phyloP scores from a whole-genome alignment of 2,888 invertebrate species.

The Parnassius mnemosyne region DNA sequence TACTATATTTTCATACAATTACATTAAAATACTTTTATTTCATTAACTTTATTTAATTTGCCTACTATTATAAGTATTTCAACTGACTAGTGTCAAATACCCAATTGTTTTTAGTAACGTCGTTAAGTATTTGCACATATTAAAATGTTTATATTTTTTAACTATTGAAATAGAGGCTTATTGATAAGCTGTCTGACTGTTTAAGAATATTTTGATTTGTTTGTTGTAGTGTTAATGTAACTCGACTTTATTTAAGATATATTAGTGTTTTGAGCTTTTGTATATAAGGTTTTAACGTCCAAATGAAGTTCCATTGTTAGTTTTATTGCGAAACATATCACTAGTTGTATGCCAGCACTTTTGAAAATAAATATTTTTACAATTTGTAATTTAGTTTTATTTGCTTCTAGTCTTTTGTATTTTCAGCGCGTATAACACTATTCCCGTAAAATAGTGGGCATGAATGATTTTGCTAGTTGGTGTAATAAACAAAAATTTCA shows the following conservation, averaged over 20 bases:
- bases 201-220: not conserved
- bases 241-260: not conserved
- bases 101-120: too few species aligned
- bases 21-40: too few species aligned
- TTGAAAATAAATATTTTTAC: conserved; percentile 55
- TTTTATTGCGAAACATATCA: conserved; percentile 33
- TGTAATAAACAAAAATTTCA: too few species aligned
- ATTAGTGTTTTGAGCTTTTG: conserved; percentile 7
- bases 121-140: not conserved
- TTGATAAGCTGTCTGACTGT: not conserved
- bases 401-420: not conserved
- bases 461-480: too few species aligned
- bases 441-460: too few species aligned
- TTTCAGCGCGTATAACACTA: too few species aligned
- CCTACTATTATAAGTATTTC: too few species aligned
- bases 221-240: too few species aligned
- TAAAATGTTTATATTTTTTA: not conserved
- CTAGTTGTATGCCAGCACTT: conserved; percentile 39
- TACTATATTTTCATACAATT: too few species aligned
- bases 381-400: conserved; percentile 28
- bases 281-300: conserved; percentile 13
- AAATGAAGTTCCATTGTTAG: not conserved
- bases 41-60: too few species aligned
- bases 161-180: not conserved
- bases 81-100: too few species aligned